Base-by-base conservation (phyloP, 2,113 vertebrate species). In the Athene cunicularia region DNA sequence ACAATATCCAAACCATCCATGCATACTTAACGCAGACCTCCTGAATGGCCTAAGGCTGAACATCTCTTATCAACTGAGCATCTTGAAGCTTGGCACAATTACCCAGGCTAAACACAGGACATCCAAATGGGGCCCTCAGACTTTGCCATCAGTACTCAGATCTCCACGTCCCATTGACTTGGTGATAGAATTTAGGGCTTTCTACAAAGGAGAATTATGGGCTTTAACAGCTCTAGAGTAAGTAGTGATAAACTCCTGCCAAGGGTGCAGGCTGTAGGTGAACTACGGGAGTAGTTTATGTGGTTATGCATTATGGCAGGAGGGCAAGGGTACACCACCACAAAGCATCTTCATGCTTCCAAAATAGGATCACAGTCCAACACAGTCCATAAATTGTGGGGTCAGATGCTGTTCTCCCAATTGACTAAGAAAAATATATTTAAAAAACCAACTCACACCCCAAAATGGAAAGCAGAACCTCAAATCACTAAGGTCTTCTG, bases 1-100 rank as follows among this genome's bases (percentile, higher is more conserved):
- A 53, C 17, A 84, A 60, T 8, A 95, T 33, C 43, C 58, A 88
- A 56, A n/a, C 4, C 43, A 75, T 75, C 47, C 1, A 2, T 1
- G 32, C 12, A 11, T 0, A 2, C 37, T 59, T 43, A 47, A 27
- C 0, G 1, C 22, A 81, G 56, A 67, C 21, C 53, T 90, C 53
- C 66, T 59, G n/a, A 76, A 55, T 1, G 7, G 49, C 82, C 88
- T 45, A 15, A 76, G 93, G 93, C 81, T 45, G 49, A 87, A 81
- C 8, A 35, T 62, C 59, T 92, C 75, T 33, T 80, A 16, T 32
- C 2, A 6, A 32, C 66, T 17, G 73, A 79, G 28, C 74, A 79
- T 59, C 71, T 63, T 22, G 0, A 56, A 79, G 52, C n/a, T 80
- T 45, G 49, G 49, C 49, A 92, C 1, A 0, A 12, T 17, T 24